Conservation (phyloP, 2,113 vertebrate species). For the Bombycilla garrulus region DNA sequence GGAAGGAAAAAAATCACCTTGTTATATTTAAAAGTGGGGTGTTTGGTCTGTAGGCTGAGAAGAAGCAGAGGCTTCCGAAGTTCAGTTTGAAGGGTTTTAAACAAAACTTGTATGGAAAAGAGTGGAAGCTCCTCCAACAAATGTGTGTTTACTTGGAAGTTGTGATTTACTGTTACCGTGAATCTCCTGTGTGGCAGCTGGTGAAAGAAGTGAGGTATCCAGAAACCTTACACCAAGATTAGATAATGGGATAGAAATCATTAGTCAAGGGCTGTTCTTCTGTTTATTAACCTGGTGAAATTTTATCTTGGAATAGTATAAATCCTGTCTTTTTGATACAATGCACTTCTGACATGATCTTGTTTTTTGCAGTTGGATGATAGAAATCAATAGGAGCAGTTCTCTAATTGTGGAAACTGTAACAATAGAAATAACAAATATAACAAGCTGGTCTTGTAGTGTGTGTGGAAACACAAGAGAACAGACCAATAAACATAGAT, state of each 20-base stretch:
- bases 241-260: background rate
- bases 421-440: background rate
- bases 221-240: background rate
- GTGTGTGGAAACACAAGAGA: background rate
- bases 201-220: background rate
- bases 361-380: background rate
- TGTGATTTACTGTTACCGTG: background rate
- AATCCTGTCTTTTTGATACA: background rate
- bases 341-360: fast-evolving
- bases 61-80: background rate
- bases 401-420: background rate
- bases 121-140: background rate
- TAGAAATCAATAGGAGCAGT: background rate
- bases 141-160: background rate
- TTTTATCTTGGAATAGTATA: background rate
- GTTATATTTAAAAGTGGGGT: background rate
- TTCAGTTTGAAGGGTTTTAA: background rate
- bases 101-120: background rate
- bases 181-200: background rate
- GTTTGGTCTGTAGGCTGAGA: background rate
- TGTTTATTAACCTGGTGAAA: background rate
- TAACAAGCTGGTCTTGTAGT: background rate
- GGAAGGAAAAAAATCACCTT: background rate
- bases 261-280: background rate
- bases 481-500: background rate